phyloP scores from a whole-genome alignment of 2,888 invertebrate species.

The Syrphus vitripennis region DNA sequence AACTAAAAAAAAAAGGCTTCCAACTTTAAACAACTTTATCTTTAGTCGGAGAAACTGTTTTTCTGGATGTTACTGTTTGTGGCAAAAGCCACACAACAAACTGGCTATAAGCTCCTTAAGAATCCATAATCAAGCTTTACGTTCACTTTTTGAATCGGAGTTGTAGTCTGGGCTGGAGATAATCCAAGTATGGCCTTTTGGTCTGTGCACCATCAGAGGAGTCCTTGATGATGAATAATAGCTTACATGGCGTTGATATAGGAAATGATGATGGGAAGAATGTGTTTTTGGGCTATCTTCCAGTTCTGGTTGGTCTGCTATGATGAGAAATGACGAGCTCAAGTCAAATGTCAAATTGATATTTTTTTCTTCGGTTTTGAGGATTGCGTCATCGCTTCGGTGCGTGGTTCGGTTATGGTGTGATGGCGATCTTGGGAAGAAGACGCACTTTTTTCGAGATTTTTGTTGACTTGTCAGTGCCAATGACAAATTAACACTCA shows the following conservation, averaged over 20 bases:
- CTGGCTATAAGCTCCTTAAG: conserved; percentile 52
- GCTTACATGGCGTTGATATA: conserved; percentile 17
- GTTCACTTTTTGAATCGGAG: conserved; percentile 1
- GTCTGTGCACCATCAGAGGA: not conserved
- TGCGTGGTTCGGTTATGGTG: not conserved
- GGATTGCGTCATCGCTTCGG: not conserved
- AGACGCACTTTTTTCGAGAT: conserved; percentile 1
- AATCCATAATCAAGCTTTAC: conserved; percentile 60
- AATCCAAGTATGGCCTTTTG: conserved; percentile 30
- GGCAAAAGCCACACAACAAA: conserved; percentile 44
- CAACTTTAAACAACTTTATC: conserved; percentile 50
- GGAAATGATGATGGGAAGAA: conserved; percentile 39
- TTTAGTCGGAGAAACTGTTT: not conserved
- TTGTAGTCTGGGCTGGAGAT: conserved; percentile 1
- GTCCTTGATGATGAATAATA: conserved; percentile 55
- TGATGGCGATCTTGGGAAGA: not conserved
- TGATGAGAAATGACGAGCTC: conserved; percentile 39
- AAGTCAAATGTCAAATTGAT: conserved; percentile 60
- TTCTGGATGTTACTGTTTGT: conserved; percentile 39
- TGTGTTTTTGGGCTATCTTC: conserved; percentile 15
- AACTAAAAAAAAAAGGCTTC: conserved; percentile 19
- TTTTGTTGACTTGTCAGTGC: conserved; percentile 3
- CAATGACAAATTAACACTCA: conserved; percentile 37
- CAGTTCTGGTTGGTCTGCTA: conserved; percentile 6
- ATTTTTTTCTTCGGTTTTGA: conserved; percentile 20